Evolutionary conservation across 2,113 vertebrate genomes (phyloP), one percentile per base, ranked within the genome.

Genomic region (Callopanchax toddi): DNA sequence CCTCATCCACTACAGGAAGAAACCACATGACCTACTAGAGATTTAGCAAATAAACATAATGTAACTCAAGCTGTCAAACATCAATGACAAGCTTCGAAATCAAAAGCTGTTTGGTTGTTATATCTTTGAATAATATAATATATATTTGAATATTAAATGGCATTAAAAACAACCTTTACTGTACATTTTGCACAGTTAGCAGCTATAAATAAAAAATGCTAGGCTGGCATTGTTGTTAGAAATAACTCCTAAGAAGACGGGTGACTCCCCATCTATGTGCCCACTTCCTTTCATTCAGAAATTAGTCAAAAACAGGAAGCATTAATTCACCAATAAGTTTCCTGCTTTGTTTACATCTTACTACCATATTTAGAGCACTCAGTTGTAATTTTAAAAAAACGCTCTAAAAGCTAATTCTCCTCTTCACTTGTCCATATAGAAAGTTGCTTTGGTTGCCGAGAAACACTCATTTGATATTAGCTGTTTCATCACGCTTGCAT

Each of bases 231-330:
- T 83, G 72, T 67, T 82, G 25, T 73, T 46, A 65, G 64, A 81
- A 81, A 71, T 62, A 73, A 76, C 54, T 60, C 26, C 43, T 9
- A 22, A 61, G 29, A 44, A 77, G 44, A 26, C 2, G 20, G 50
- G 67, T 60, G 18, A 67, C 81, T 71, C 64, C 76, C 68, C 60
- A 42, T 74, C 65, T 61, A 11, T 55, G 45, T 81, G 68, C 64
- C 71, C 43, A 74, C 77, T 89, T 85, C 88, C 86, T 67, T 71
- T 66, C 62, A 78, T 83, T 87, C 74, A 83, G 43, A 44, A 84
- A 74, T 71, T 60, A 37, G 11, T n/a, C 58, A 37, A 76, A 78
- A 86, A 81, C 81, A 85, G 81, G 78, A 86, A 81, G 75, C 54
- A 68, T 48, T 66, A 64, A 67, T 78, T 53, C 55, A 55, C 60